These are phyloP conservation scores for Electrona antarctica DNA, from an alignment of 2,113 vertebrate genomes.

Conservation along the genomic window DNA sequence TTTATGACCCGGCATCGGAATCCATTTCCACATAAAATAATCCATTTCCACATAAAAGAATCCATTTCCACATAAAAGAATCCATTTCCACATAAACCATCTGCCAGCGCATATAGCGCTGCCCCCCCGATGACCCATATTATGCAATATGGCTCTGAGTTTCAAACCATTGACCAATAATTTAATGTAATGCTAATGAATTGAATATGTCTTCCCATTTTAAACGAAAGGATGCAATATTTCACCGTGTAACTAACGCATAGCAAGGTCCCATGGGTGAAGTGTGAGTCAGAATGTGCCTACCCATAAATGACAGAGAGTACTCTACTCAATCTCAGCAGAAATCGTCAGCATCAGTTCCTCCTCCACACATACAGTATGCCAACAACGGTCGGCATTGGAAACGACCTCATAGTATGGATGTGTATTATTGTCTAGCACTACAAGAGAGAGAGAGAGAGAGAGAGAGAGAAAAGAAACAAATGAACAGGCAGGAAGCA, in stretches of 20 bases:
- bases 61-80: conserved; percentile 12
- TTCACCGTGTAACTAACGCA: neutral
- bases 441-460: conserved; percentile 26
- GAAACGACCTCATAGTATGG: conserved; percentile 11
- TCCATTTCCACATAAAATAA: conserved; percentile 13
- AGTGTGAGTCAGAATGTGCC: neutral
- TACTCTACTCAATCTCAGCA: neutral
- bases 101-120: neutral
- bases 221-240: neutral
- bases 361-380: neutral
- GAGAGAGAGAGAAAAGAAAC: conserved; percentile 40
- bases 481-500: conserved; percentile 21
- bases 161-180: neutral
- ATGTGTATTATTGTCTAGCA: conserved; percentile 42
- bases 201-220: neutral
- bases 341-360: neutral
- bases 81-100: conserved; percentile 9
- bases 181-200: neutral
- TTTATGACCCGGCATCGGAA: neutral
- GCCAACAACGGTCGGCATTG: neutral
- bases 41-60: conserved; percentile 12
- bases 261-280: neutral
- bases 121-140: conserved; percentile 1
- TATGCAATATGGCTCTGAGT: neutral
- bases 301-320: neutral